Conservation (phyloP, 2,797 vertebrate genomes). For the Sorex maritimensis region DNA sequence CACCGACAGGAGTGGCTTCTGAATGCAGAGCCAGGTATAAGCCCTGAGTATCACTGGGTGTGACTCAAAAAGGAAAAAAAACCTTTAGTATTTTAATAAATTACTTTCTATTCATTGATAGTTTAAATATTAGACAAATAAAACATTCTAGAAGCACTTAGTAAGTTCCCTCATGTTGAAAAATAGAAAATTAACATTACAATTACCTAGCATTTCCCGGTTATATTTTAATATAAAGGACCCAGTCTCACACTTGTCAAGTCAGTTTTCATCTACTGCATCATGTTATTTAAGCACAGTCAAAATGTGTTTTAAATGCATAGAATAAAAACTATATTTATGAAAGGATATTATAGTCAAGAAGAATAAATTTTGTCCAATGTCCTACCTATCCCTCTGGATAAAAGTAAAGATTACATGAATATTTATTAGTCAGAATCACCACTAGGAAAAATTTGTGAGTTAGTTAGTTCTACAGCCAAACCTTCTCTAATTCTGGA, state of each 20-base stretch:
- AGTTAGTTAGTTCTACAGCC: background rate
- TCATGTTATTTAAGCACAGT: background rate
- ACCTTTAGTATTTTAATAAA: background rate
- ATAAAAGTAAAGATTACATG: no score
- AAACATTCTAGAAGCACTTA: background rate
- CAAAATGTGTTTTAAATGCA: background rate
- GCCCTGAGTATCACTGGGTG: no score
- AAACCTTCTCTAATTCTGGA: background rate
- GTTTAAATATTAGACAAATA: background rate
- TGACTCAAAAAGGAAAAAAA: no score
- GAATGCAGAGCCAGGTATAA: no score
- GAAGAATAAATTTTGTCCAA: background rate
- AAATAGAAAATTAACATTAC: background rate
- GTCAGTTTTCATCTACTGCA: background rate
- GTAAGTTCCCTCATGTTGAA: background rate
- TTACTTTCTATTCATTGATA: background rate
- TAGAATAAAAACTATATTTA: background rate
- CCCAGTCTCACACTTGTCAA: conserved; percentile 21
- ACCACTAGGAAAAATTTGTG: no score
- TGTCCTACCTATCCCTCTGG: no score
- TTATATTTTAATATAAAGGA: background rate
- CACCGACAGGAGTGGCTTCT: no score
- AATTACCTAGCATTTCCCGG: conserved; percentile 5
- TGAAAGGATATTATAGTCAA: background rate
- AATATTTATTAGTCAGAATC: no score